phyloP scores from a whole-genome alignment of 2,113 vertebrate genomes.

The Atherinomorus stipes region DNA sequence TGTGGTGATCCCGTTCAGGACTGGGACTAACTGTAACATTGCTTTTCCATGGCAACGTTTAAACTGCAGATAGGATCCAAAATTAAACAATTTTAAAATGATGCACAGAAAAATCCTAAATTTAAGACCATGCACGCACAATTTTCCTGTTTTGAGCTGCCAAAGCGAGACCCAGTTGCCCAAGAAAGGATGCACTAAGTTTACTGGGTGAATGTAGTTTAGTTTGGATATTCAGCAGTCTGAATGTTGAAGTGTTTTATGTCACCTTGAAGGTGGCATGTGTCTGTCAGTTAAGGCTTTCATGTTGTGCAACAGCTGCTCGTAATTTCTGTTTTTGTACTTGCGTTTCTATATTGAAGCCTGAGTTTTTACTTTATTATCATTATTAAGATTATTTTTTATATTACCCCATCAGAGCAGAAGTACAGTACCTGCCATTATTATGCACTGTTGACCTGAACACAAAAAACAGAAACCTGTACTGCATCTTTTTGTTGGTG shows the following conservation, averaged over 20 bases:
- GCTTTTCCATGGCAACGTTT: not conserved
- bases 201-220: not conserved
- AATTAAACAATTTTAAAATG: not conserved
- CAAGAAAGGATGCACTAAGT: not conserved
- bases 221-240: not conserved
- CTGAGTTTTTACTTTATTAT: too few relatives aligned
- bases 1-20: not conserved
- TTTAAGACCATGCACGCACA: not conserved
- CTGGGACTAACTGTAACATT: not conserved
- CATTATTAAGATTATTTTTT: too few relatives aligned
- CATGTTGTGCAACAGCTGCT: not conserved
- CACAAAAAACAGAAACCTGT: not conserved
- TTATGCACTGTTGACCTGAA: not conserved
- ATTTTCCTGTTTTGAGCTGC: too few relatives aligned
- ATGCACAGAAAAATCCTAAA: too few relatives aligned
- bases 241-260: not conserved
- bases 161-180: too few relatives aligned
- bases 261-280: not conserved
- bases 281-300: not conserved
- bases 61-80: not conserved
- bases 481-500: conserved; percentile 2
- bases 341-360: too few relatives aligned
- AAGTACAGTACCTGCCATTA: too few relatives aligned
- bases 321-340: too few relatives aligned
- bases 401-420: too few relatives aligned